Evolutionary conservation across 2,113 vertebrate genomes (phyloP), one percentile per base, ranked within the genome.

Genomic region (Fulica atra): DNA sequence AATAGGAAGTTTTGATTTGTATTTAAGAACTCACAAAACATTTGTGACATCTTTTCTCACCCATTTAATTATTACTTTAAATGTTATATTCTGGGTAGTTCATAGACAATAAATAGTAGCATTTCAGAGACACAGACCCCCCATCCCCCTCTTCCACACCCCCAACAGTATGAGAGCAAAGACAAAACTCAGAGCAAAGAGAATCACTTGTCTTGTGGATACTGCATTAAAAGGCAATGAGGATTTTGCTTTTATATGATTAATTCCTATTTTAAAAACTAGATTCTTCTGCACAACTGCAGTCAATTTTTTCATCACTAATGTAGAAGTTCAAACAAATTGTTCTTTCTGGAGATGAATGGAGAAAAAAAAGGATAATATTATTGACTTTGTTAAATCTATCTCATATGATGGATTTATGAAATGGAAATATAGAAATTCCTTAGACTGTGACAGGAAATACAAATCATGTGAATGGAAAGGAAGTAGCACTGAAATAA

Each of bases 211-310:
- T 29, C 23, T 86, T 78, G 46, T 35, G 42, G 35, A 18, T 66
- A 40, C 11, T 59, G 35, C 15, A 14, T 72, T 76, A 48, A 76
- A 69, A 91, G 29, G 3, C 51, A 93, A 38, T 42, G 16, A 92
- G 15, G 16, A 68, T 71, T 86, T 86, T 7, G 44, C 23, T 87
- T 90, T 77, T n/a, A 59, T 59, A 64, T 56, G 28, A 89, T 80
- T 90, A 88, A 91, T 65, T 86, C 51, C 44, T 13, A 73, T 92
- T 86, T 94, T 86, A 88, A 81, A 89, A 94, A 73, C 36, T 70
- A 69, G 44, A 29, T 84, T 92, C 64, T 87, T 85, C 40, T 63
- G n/a, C 18, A 74, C 29, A 86, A 73, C 17, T 70, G 68, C 61
- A 84, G 65, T 68, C 23, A 82, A 21, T 80, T 66, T 91, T 92